Percentiles rank a stretch among this genome's conserved stretches.
phyloP scores from a whole-genome alignment of 2,888 invertebrate genomes.

The Pocota personata region DNA sequence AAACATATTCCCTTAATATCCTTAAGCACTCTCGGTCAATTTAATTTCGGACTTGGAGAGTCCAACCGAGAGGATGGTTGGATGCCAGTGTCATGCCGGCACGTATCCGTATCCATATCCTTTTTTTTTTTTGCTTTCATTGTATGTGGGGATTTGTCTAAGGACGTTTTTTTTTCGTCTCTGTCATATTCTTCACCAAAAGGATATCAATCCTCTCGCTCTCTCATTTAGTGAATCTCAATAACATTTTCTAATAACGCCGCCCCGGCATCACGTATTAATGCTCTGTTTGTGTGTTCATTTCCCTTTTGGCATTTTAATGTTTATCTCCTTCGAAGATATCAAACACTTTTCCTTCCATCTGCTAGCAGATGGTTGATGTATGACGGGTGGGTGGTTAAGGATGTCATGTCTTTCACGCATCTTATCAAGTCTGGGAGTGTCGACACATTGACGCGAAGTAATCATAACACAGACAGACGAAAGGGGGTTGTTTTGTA shows the following conservation, averaged over 20 bases:
- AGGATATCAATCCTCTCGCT: conserved; percentile 45
- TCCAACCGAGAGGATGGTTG: conserved; percentile 8
- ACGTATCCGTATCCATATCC: conserved; percentile 55
- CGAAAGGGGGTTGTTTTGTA: background rate
- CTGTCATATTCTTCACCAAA: conserved; percentile 5
- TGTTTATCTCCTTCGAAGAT: conserved; percentile 69
- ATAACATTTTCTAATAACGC: conserved; percentile 71
- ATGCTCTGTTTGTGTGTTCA: conserved; percentile 70
- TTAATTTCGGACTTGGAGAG: conserved; percentile 69
- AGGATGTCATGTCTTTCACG: conserved; percentile 45
- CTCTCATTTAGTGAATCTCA: conserved; percentile 48
- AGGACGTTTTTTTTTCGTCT: background rate
- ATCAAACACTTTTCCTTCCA: conserved; percentile 58
- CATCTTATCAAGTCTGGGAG: conserved; percentile 42
- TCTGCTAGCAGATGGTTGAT: conserved; percentile 8
- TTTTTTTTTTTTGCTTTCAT: conserved; percentile 20
- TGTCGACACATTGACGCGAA: conserved; percentile 69
- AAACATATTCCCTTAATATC: conserved; percentile 74
- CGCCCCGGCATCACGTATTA: conserved; percentile 67
- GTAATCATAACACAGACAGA: conserved; percentile 67
- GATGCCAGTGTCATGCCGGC: conserved; percentile 36
- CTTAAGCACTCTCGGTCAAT: conserved; percentile 74
- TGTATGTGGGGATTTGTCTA: conserved; percentile 54
- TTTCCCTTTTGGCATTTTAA: conserved; percentile 73
- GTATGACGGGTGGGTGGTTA: conserved; percentile 5